Conservation (phyloP, 2,797 vertebrate genomes). For the Gymnocypris eckloni region DNA sequence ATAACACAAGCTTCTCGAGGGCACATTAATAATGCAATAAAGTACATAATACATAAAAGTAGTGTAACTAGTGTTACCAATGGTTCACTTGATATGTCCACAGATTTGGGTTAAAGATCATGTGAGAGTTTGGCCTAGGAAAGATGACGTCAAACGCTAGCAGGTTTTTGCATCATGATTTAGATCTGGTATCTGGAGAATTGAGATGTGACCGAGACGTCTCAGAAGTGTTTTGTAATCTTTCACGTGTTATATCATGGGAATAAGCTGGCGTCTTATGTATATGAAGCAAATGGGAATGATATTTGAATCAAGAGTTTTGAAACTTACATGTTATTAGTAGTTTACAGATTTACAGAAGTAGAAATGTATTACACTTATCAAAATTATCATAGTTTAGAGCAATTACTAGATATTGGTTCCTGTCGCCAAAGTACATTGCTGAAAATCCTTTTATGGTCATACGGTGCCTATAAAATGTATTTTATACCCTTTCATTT, state of each 20-base stretch:
- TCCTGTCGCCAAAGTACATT: too few species aligned
- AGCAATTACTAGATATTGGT: background rate
- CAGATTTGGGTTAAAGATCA: background rate
- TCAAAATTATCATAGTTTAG: background rate
- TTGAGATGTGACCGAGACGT: background rate
- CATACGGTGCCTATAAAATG: background rate
- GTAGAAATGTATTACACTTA: background rate
- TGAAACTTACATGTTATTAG: background rate
- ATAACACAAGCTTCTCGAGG: too few species aligned
- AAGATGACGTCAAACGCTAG: background rate
- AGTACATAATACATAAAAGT: too few species aligned
- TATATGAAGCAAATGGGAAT: background rate
- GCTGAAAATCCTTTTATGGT: background rate
- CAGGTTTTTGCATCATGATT: background rate
- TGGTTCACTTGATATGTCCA: background rate
- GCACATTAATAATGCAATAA: too few species aligned
- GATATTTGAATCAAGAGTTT: background rate
- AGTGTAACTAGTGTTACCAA: too few species aligned
- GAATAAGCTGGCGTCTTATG: background rate
- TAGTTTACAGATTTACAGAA: background rate
- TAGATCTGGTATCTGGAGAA: background rate
- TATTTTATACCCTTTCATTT: too few species aligned
- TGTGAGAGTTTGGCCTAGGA: background rate
- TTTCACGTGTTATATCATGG: background rate
- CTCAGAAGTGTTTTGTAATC: background rate